Evolutionary conservation across 2,113 vertebrate genomes (phyloP).

Genomic region (Strigops habroptila): DNA sequence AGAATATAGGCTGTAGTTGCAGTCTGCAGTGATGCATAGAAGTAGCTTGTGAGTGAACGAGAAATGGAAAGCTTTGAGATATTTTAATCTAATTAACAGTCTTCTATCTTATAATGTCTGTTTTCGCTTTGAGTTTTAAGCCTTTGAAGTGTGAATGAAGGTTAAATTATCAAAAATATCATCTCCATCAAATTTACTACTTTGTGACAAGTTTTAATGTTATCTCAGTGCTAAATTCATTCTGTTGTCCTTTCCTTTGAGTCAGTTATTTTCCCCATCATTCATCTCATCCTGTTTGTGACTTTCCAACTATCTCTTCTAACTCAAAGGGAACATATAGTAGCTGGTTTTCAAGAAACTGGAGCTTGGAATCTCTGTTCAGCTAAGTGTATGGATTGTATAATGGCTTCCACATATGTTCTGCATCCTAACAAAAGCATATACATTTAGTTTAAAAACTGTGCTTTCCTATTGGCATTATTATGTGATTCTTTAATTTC

Average conservation of each 20-base stretch:
- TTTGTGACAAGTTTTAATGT: not conserved
- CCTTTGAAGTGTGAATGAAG: not conserved
- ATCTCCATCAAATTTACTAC: not conserved
- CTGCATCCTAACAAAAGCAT: not conserved
- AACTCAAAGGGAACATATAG: not conserved
- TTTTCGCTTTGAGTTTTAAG: not conserved
- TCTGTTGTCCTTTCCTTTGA: not conserved
- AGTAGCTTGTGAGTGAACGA: not conserved
- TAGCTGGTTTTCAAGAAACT: not conserved
- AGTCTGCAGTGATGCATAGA: not conserved
- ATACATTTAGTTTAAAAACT: not conserved
- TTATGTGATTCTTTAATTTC: not conserved
- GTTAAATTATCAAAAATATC: not conserved
- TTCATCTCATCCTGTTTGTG: not conserved
- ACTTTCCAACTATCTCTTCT: not conserved
- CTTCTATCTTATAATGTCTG: not conserved
- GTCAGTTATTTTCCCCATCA: not conserved
- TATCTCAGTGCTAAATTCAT: not conserved
- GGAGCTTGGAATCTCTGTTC: not conserved
- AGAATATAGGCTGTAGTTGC: not conserved
- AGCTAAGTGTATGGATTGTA: not conserved
- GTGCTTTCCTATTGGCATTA: not conserved
- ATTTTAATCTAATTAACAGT: not conserved
- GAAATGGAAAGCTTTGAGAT: not conserved
- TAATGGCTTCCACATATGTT: not conserved